Evolutionary conservation across 37 sponge, comb jelly and placozoan genomes (phyloP), one percentile per base, ranked within the genome.

Genomic region (Diacarnus erythraeanus): DNA sequence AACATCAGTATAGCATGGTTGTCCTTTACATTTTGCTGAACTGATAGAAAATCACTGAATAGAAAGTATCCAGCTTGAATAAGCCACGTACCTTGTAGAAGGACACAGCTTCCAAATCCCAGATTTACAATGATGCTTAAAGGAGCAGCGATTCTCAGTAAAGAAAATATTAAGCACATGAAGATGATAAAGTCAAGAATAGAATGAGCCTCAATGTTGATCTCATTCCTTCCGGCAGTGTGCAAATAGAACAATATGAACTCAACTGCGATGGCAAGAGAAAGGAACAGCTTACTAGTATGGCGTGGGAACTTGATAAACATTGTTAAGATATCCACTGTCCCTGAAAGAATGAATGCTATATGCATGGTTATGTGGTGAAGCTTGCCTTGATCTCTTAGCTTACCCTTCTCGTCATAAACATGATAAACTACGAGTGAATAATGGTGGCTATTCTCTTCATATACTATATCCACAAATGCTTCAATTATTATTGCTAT

Each of bases 81-180:
- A 30, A 89, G 83, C 89, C 89, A 89, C 0, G 83, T 73, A 2
- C 89, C 89, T 60, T 89, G 89, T 2, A 83, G 58, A 1, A 83
- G 29, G 9, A 89, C 42, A 17, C 77, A 23, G 59, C 57, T 82
- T n/a, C 60, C 25, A 17, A 89, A 36, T 1, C 69, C 72, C 3
- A 64, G 5, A 38, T 89, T 89, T 58, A 89, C 56, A 10, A 79
- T 25, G 6, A 89, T 44, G 27, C 83, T 78, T 20, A 65, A 15
- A 17, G 84, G 35, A 31, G 10, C 29, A n/a, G 39, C 57, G 51
- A 83, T 38, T 1, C 89, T 38, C 38, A 83, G 71, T 4, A 57
- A 29, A 57, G 89, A 20, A 57, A 71, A 57, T 38, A 78, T 33
- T 5, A 33, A 72, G 44, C 89, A 83, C 1, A 0, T 31, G 25